phyloP scores from a whole-genome alignment of 2,888 invertebrate species.

The Dione juno region DNA sequence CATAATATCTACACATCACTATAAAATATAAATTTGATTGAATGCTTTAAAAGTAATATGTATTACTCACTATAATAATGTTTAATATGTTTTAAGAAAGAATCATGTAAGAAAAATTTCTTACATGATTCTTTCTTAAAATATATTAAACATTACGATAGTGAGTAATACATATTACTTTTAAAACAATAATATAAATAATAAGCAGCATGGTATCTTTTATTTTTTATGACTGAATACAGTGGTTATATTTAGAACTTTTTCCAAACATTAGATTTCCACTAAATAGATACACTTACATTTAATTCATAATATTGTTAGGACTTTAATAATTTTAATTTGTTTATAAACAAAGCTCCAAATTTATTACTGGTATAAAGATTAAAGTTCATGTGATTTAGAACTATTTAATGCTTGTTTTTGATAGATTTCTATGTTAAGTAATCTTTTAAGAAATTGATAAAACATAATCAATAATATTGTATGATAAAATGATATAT shows the following conservation, averaged over 20 bases:
- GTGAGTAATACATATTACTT: too few species aligned
- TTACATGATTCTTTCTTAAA: too few species aligned
- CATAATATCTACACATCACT: conserved; percentile 4
- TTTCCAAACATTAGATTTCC: neutral
- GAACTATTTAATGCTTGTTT: neutral
- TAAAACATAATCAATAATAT: conserved; percentile 22
- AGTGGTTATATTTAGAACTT: neutral
- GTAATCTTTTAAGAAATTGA: neutral
- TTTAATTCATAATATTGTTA: too few species aligned
- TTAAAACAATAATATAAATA: too few species aligned
- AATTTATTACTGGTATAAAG: neutral
- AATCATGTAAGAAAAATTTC: neutral
- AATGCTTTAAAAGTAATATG: too few species aligned
- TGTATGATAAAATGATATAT: conserved; percentile 22
- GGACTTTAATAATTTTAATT: neutral
- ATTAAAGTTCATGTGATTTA: neutral
- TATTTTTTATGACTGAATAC: neutral
- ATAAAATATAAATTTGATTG: too few species aligned
- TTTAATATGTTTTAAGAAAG: too few species aligned
- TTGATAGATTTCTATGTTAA: neutral
- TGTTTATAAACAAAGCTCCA: neutral
- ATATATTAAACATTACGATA: neutral
- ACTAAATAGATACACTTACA: neutral
- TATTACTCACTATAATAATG: neutral
- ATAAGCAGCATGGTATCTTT: too few species aligned